Conservation (phyloP, 2,888 invertebrate species). For the Oxytorus armatus region DNA sequence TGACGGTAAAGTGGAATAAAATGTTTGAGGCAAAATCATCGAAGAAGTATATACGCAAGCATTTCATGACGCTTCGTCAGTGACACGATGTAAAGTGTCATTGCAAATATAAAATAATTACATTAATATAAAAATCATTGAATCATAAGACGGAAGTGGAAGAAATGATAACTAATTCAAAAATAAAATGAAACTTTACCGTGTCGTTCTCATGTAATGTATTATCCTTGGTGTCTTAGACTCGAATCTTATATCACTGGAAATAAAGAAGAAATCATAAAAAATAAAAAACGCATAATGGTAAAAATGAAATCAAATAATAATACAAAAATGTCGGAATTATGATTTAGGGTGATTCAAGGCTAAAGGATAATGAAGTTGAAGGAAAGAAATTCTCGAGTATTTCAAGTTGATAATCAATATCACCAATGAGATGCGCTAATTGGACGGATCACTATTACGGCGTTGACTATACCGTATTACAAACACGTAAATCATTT, state of each 20-base stretch:
- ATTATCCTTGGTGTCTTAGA: slow-evolving; percentile 42
- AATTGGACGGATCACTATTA: slow-evolving; percentile 14
- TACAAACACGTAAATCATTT: slow-evolving; percentile 36
- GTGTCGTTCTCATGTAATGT: slow-evolving; percentile 50
- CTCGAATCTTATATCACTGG: slow-evolving; percentile 55
- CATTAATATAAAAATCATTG: slow-evolving; percentile 10
- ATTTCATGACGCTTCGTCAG: background rate
- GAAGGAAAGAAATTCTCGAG: background rate
- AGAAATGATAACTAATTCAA: slow-evolving; percentile 19
- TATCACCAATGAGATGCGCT: slow-evolving; percentile 19
- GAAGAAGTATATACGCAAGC: background rate
- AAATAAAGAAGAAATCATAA: slow-evolving; percentile 49
- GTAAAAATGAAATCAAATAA: background rate
- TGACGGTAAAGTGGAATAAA: slow-evolving; percentile 32
- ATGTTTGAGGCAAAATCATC: slow-evolving; percentile 5
- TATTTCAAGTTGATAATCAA: slow-evolving; percentile 6
- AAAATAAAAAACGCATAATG: background rate
- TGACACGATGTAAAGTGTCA: background rate
- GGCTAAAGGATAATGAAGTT: background rate
- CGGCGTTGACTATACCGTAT: slow-evolving; percentile 1
- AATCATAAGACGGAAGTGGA: background rate
- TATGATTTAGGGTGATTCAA: background rate
- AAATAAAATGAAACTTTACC: slow-evolving; percentile 60
- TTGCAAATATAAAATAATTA: background rate
- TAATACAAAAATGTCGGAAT: background rate